Evolutionary conservation across 92 coral and sea anemone species (phyloP).

Genomic region (Siderastrea radians): DNA sequence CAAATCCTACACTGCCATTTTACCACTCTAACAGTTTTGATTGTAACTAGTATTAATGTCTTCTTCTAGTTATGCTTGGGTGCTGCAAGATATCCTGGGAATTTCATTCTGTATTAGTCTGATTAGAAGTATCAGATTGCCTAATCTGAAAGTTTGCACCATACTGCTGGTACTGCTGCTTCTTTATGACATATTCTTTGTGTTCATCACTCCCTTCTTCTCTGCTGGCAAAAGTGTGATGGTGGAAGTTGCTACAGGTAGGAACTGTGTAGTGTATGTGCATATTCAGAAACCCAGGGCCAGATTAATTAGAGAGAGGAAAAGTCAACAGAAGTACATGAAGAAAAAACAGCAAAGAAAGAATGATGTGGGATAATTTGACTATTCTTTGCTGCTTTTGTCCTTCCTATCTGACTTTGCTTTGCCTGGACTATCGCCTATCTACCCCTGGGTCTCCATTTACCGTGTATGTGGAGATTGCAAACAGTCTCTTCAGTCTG

Average conservation of each 20-base stretch:
- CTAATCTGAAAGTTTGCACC: constrained; percentile 92
- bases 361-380: too few relatives aligned
- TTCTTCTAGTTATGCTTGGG: constrained; percentile 88
- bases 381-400: too few relatives aligned
- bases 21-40: not conserved
- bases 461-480: too few relatives aligned
- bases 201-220: constrained; percentile 96
- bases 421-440: too few relatives aligned
- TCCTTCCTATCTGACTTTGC: too few relatives aligned
- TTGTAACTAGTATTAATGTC: not conserved
- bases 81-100: constrained; percentile 96
- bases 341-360: too few relatives aligned
- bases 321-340: too few relatives aligned
- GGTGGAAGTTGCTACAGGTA: constrained; percentile 99
- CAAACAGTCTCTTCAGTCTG: too few relatives aligned
- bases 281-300: not conserved
- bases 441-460: too few relatives aligned
- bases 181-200: constrained; percentile 96
- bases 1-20: not conserved
- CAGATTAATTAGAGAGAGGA: too few relatives aligned
- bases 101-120: constrained; percentile 92
- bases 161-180: constrained; percentile 87
- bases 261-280: not conserved
- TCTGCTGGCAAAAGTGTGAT: constrained; percentile 98
- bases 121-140: constrained; percentile 86